Base-by-base conservation (phyloP, 2,113 vertebrate species). In the pig (Sus scrofa) region DNA sequence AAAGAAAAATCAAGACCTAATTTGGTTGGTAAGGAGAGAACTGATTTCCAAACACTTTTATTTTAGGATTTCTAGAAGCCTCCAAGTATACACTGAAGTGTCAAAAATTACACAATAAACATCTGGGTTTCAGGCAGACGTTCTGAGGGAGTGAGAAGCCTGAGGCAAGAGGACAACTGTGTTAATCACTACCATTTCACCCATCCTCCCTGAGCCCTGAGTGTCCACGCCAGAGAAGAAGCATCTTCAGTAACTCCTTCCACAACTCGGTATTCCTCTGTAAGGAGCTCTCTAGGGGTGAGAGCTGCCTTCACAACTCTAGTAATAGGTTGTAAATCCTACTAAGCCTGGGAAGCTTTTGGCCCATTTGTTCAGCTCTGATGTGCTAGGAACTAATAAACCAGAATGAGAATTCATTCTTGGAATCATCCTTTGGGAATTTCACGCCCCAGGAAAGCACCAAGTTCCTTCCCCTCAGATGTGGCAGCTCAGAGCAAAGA, bases 321-420 rank as follows among this genome's bases (percentile, higher is more conserved):
- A 71, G 89, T 86, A 94, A 95, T 93, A 96, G 89, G 86, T 54
- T 75, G 68, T 91, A 94, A 97, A 97, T 92, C 86, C 96, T 39
- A 52, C 68, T 93, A 91, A 95, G 68, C 56, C 86, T 86, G 54
- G 2, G 62, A 89, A 95, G 58, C 58, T 84, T 73, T 81, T 18
- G 89, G 63, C 84, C 68, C 95, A 81, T 95, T 97, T 93, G 30
- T 91, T 93, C 78, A 75, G 74, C 86, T 65, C 58, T 4, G 26
- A 30, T 89, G 96, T 52, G 30, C 78, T 94, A 18, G 63, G 83
- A 74, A 84, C 68, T 75, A 94, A 93, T 96, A 96, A 89, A 86
- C 86, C 93, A 94, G 93, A 86, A 68, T 0, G 30, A 79, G 79
- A 82, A 77, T 15, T 44, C 67, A 63, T 62, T 95, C 89, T 83